A percentile compares a stretch with the other conserved stretches of the same genome.
Conservation (phyloP, 2,888 invertebrate species). For the Caenorhabditis sinica region DNA sequence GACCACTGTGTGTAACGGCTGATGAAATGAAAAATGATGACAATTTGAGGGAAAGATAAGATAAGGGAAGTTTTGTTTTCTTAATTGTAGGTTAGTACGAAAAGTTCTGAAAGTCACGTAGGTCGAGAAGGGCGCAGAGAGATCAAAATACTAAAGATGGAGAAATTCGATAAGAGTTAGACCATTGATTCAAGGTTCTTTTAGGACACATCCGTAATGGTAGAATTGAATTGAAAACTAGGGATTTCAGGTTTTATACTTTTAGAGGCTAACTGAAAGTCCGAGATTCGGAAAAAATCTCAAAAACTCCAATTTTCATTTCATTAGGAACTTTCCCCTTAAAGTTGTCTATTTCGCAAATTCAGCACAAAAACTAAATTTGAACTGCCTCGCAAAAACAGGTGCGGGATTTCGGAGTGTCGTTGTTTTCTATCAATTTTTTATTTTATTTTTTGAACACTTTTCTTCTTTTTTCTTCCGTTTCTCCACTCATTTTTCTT, state of each 20-base stretch:
- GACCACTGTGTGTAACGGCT: not conserved
- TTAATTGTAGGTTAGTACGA: conserved; percentile 2
- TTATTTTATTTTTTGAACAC: not conserved
- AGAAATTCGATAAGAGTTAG: not conserved
- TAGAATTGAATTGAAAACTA: not conserved
- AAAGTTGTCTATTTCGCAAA: too few species aligned
- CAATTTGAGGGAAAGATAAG: conserved; percentile 44
- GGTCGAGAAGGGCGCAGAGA: conserved; percentile 28
- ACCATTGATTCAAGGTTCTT: too few species aligned
- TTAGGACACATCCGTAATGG: not conserved
- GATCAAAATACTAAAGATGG: conserved; percentile 6
- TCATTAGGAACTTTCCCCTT: too few species aligned
- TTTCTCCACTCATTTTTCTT: not conserved
- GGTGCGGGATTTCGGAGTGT: conserved; percentile 27
- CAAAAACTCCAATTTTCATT: too few species aligned
- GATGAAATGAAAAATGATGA: conserved; percentile 53
- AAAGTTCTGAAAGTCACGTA: conserved; percentile 28
- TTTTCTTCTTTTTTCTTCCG: not conserved
- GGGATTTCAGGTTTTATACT: not conserved
- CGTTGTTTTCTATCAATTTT: conserved; percentile 2
- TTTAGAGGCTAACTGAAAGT: too few species aligned
- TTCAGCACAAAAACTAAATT: not conserved
- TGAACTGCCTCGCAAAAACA: conserved; percentile 20
- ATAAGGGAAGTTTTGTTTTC: not conserved
- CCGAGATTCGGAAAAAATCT: too few species aligned